A percentile compares a stretch with the other conserved stretches of the same genome.
These are phyloP conservation scores for Solen grandis DNA, from an alignment of 1,140 invertebrate genomes.

Conservation along the genomic window DNA sequence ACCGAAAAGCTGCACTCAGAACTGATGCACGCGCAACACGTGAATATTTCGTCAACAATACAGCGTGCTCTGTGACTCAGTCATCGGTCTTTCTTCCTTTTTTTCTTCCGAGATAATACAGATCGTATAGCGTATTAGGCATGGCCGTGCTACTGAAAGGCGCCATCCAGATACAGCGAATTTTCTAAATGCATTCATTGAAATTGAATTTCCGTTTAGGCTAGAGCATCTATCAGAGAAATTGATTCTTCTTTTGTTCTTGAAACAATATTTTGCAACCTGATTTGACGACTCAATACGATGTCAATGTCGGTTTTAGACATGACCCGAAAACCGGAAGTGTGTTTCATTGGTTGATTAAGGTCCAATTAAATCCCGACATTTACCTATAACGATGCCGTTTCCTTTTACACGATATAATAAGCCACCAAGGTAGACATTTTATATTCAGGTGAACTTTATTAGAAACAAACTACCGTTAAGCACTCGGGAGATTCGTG, in stretches of 20 bases:
- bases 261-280: conserved; percentile 42
- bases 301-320: conserved; percentile 17
- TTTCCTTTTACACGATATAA: conserved; percentile 35
- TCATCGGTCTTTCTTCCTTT: too few species aligned
- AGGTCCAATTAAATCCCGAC: conserved; percentile 33
- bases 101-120: too few species aligned
- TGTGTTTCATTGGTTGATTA: conserved; percentile 45
- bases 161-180: too few species aligned
- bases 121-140: too few species aligned
- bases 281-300: conserved; percentile 21
- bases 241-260: conserved; percentile 18
- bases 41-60: too few species aligned
- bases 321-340: conserved; percentile 34
- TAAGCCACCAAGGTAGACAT: conserved; percentile 23
- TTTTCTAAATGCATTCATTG: conserved; percentile 23
- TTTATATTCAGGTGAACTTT: too few species aligned
- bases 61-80: too few species aligned
- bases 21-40: too few species aligned
- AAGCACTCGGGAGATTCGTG: too few species aligned
- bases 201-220: conserved; percentile 46
- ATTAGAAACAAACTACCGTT: too few species aligned
- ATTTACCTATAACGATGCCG: conserved; percentile 14
- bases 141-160: too few species aligned
- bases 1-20: too few species aligned
- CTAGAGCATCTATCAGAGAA: conserved; percentile 1